Evolutionary conservation across 2,113 vertebrate genomes (phyloP).

Genomic region (Oncorhynchus mykiss): DNA sequence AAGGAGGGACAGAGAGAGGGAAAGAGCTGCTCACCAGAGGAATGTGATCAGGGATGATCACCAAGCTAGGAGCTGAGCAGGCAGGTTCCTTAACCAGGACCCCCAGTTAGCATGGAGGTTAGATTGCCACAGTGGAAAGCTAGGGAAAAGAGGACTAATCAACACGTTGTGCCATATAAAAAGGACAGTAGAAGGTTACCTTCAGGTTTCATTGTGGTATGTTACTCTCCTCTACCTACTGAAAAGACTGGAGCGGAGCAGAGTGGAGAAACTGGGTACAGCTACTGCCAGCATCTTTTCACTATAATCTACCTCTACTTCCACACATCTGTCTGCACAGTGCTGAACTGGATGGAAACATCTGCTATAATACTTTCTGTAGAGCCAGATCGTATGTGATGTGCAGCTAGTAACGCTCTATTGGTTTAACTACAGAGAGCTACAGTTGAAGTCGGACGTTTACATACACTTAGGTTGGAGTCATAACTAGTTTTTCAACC

Average conservation of each 20-base stretch:
- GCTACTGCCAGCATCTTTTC: background rate
- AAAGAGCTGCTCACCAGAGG: conserved; percentile 26
- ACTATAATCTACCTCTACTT: background rate
- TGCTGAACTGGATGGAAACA: conserved; percentile 56
- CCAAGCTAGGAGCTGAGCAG: conserved; percentile 56
- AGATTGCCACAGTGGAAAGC: background rate
- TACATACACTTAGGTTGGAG: too few relatives aligned
- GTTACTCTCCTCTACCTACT: too few relatives aligned
- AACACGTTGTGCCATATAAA: too few relatives aligned
- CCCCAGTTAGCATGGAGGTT: conserved; percentile 9
- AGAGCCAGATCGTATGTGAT: conserved; percentile 5
- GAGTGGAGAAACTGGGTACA: too few relatives aligned
- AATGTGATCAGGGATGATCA: conserved; percentile 60
- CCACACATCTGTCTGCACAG: background rate
- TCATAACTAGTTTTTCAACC: too few relatives aligned
- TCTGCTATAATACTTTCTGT: conserved; percentile 61
- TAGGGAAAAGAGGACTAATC: background rate
- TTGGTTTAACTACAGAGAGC: conserved; percentile 47
- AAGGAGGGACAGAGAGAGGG: conserved; percentile 1
- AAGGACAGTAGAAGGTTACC: background rate
- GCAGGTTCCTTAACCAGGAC: conserved; percentile 47
- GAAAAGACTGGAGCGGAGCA: too few relatives aligned
- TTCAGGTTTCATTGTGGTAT: background rate
- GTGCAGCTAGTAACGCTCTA: background rate
- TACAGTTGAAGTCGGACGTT: background rate